Conservation (phyloP, 2,797 vertebrate genomes). For the Phoeniculus purpureus region DNA sequence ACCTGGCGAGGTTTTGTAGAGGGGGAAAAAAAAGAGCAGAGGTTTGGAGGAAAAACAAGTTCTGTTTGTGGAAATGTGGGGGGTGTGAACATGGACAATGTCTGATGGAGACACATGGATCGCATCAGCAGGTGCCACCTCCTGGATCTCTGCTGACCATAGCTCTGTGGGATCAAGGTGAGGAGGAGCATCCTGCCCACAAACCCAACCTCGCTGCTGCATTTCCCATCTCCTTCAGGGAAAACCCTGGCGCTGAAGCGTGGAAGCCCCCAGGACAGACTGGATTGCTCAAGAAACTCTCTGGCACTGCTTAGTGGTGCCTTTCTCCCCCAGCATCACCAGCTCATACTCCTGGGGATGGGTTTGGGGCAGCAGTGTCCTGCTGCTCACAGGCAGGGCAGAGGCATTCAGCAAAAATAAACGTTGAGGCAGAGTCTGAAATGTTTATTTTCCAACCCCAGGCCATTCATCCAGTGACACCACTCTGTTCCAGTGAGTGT, state of each 20-base stretch:
- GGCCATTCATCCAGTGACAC: constrained; percentile 49
- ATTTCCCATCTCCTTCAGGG: neutral
- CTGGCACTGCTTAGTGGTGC: rapidly evolving
- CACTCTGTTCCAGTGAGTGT: neutral
- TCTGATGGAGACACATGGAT: rapidly evolving
- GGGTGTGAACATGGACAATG: rapidly evolving
- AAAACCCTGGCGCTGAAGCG: neutral
- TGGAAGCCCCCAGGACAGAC: rapidly evolving
- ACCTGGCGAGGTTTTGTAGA: neutral
- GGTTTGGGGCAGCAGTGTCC: neutral
- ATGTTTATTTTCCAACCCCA: constrained; percentile 67
- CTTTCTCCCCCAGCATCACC: rapidly evolving
- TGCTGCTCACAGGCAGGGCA: neutral
- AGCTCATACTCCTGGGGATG: neutral
- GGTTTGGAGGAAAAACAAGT: neutral
- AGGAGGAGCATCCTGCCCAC: neutral
- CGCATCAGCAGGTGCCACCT: neutral
- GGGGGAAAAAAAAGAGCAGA: rapidly evolving
- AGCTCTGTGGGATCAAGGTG: neutral
- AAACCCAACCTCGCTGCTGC: neutral
- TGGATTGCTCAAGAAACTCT: neutral
- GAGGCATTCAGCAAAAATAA: constrained; percentile 57
- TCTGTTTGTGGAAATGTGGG: neutral
- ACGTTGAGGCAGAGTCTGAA: neutral
- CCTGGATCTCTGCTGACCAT: neutral